These are phyloP conservation scores for Amiota communis DNA, from an alignment of 2,888 invertebrate species.

Conservation along the genomic window DNA sequence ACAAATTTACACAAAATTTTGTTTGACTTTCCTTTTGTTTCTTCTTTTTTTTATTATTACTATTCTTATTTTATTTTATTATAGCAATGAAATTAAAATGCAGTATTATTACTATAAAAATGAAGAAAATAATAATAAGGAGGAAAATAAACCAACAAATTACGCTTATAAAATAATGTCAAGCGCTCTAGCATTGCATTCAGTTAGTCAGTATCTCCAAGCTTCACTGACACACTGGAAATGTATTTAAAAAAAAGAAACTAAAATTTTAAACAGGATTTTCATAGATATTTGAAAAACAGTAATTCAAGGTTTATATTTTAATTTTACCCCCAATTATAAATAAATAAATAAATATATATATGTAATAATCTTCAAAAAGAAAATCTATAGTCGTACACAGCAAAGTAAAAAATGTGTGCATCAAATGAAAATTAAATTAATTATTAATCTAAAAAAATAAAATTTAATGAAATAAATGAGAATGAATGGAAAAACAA, in stretches of 20 bases:
- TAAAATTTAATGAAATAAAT: background rate
- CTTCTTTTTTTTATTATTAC: background rate
- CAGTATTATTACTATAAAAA: slow-evolving; percentile 28
- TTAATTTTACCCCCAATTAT: background rate
- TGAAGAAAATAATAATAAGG: background rate
- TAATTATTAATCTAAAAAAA: slow-evolving; percentile 1
- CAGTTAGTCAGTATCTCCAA: background rate
- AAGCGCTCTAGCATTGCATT: background rate
- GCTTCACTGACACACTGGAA: too few relatives aligned
- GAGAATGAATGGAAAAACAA: too few relatives aligned
- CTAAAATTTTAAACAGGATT: slow-evolving; percentile 14
- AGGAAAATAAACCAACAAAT: background rate
- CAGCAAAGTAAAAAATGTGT: background rate
- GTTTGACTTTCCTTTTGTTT: background rate
- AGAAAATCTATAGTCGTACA: background rate
- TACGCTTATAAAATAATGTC: background rate
- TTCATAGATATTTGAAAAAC: slow-evolving; percentile 13
- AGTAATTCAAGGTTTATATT: slow-evolving; percentile 1
- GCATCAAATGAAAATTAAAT: background rate
- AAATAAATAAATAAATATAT: background rate
- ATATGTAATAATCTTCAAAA: background rate
- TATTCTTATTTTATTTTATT: background rate
- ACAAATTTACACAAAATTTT: background rate
- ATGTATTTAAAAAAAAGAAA: background rate
- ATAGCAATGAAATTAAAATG: slow-evolving; percentile 10